phyloP scores from a whole-genome alignment of 2,888 invertebrate species.

The Tetragnatha montana region DNA sequence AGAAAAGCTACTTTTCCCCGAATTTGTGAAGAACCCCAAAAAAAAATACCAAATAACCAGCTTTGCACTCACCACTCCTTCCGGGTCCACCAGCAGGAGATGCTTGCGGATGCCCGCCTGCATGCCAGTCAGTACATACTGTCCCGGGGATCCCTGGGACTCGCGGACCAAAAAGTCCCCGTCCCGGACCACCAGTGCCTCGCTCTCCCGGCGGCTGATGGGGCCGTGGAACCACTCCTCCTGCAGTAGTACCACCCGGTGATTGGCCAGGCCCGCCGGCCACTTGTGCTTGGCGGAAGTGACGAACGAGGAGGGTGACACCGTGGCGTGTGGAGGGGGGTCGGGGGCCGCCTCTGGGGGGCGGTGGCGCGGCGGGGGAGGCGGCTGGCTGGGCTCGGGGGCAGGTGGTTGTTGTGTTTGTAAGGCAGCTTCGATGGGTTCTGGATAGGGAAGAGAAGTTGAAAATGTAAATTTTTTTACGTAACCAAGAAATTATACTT shows the following conservation, averaged over 20 bases:
- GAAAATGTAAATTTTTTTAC: neutral
- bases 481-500: neutral
- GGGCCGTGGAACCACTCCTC: conserved; percentile 97
- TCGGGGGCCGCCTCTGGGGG: conserved; percentile 18
- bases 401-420: conserved; percentile 19
- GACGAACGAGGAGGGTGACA: conserved; percentile 37
- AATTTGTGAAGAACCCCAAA: no score
- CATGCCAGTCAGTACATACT: conserved; percentile 96
- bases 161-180: conserved; percentile 98
- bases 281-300: conserved; percentile 57
- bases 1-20: no score
- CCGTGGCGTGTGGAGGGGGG: conserved; percentile 30
- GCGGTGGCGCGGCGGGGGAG: conserved; percentile 51
- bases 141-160: conserved; percentile 92
- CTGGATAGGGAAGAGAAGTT: conserved; percentile 67
- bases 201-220: conserved; percentile 90
- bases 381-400: conserved; percentile 40
- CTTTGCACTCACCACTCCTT: conserved; percentile 88
- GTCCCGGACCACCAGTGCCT: conserved; percentile 83
- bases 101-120: conserved; percentile 91
- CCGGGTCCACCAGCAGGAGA: conserved; percentile 94
- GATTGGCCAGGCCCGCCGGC: conserved; percentile 64
- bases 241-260: conserved; percentile 81
- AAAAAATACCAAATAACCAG: no score
- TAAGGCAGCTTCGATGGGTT: conserved; percentile 73